These are phyloP conservation scores for Eulemur albifrons DNA, from an alignment of 2,797 vertebrate genomes.

Conservation along the genomic window DNA sequence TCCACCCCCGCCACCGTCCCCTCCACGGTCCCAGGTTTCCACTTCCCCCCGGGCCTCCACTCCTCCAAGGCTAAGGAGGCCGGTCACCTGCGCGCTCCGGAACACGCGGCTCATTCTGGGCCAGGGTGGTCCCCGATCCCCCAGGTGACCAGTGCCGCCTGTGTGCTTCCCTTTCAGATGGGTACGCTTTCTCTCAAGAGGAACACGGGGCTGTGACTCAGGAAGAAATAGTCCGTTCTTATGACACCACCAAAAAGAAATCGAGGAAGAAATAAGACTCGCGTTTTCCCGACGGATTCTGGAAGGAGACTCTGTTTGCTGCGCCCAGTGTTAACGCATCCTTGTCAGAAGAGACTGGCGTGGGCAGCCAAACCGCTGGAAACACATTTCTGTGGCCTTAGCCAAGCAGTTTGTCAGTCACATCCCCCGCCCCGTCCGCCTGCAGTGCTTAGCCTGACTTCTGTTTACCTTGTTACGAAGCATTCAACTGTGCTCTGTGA, in stretches of 20 bases:
- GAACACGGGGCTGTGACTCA: slow-evolving; percentile 98
- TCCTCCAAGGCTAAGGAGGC: not conserved
- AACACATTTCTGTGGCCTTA: slow-evolving; percentile 89
- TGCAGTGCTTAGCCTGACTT: slow-evolving; percentile 80
- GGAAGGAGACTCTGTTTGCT: slow-evolving; percentile 71
- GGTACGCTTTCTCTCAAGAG: slow-evolving; percentile 99
- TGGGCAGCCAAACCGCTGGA: slow-evolving; percentile 78
- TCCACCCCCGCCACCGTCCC: not conserved
- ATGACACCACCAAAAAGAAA: slow-evolving; percentile 95
- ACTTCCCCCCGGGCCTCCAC: not conserved
- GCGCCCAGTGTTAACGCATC: slow-evolving; percentile 65
- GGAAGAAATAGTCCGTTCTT: slow-evolving; percentile 96
- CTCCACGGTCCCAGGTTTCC: not conserved
- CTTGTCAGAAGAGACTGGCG: slow-evolving; percentile 72
- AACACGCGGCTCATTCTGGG: not conserved
- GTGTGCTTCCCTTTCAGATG: slow-evolving; percentile 87
- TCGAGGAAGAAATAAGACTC: slow-evolving; percentile 88
- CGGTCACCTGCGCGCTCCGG: rapidly evolving
- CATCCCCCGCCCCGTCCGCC: slow-evolving; percentile 70
- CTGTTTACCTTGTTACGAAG: slow-evolving; percentile 81
- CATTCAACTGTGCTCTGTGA: slow-evolving; percentile 81
- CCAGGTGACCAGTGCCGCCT: not conserved
- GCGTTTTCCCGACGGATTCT: slow-evolving; percentile 40
- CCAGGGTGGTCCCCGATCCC: rapidly evolving
- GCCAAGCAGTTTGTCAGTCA: slow-evolving; percentile 80